Evolutionary conservation across 2,888 invertebrate genomes (phyloP), one percentile per base, ranked within the genome.

Genomic region (Cryptops parisi): DNA sequence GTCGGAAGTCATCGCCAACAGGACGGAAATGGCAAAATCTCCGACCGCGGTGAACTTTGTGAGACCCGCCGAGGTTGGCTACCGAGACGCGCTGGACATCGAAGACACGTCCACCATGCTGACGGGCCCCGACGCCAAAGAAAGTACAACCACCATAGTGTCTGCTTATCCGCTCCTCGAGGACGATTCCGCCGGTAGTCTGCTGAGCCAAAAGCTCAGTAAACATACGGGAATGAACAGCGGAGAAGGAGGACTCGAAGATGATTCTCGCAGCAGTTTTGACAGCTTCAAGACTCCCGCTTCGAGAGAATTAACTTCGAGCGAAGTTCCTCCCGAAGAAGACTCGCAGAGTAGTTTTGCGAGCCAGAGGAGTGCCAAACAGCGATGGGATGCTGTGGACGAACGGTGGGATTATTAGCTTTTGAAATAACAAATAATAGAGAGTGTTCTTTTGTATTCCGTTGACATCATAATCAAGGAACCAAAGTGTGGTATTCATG

Each of bases 331-430:
- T 26, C 46, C 45, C 4, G 56, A 56, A 39, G 56, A 58, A 40
- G 55, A 56, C 39, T 58, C 54, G 6, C 54, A 54, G 41, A 44
- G 53, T 25, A 59, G 58, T 43, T 47, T 54, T 23, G 45, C 47
- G 33, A 59, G 59, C 22, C 58, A 55, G 25, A 54, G 54, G 41
- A 59, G 57, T 47, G 24, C 54, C 3, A 38, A 51, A 12, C 55
- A 55, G 27, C 39, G 53, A 15, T 47, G 50, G 43, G 56, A 54
- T 26, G 54, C 51, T 19, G 59, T 56, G 21, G 58, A 57, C 52
- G 58, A 57, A 38, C 44, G 38, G 17, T 26, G 4, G 22, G 33
- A 33, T 26, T n/a, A 45, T 15, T 15, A 19, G 2, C 17, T 23
- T 45, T 5, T 12, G 23, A 25, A 17, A 23, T 45, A 5, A 6